Evolutionary conservation across 2,888 invertebrate species (phyloP).

Genomic region (Cheilosia scutellata): DNA sequence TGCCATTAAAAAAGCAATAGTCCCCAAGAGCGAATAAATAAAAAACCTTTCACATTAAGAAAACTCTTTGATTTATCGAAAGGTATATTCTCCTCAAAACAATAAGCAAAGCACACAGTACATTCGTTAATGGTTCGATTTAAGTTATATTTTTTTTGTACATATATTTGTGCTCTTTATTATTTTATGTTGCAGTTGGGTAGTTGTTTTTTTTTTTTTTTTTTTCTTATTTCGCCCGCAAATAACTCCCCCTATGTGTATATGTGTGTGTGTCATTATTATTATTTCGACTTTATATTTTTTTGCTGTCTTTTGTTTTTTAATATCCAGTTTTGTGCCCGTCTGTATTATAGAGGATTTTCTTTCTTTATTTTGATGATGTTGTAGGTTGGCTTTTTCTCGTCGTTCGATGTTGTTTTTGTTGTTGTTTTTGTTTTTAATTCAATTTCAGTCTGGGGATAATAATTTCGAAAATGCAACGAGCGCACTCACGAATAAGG

Average conservation of each 20-base stretch:
- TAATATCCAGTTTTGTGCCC: slow-evolving; percentile 57
- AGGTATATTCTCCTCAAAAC: slow-evolving; percentile 29
- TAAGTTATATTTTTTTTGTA: slow-evolving; percentile 44
- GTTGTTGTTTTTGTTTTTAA: slow-evolving; percentile 70
- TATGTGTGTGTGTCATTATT: slow-evolving; percentile 60
- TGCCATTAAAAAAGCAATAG: slow-evolving; percentile 18
- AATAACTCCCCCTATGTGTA: slow-evolving; percentile 43
- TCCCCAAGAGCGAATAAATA: slow-evolving; percentile 7
- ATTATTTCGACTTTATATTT: slow-evolving; percentile 18
- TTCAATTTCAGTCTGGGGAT: slow-evolving; percentile 75
- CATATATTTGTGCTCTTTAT: slow-evolving; percentile 65
- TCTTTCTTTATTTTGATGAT: slow-evolving; percentile 70
- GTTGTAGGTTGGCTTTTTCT: slow-evolving; percentile 63
- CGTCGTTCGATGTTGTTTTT: slow-evolving; percentile 48
- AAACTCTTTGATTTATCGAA: slow-evolving; percentile 61
- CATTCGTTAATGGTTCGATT: slow-evolving; percentile 61
- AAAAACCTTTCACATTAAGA: slow-evolving; percentile 37
- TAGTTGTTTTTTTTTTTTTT: slow-evolving; percentile 55
- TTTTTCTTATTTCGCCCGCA: slow-evolving; percentile 42
- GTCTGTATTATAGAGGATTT: slow-evolving; percentile 45
- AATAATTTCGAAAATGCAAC: slow-evolving; percentile 75
- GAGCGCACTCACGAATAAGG: slow-evolving; percentile 77
- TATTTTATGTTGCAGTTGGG: slow-evolving; percentile 53
- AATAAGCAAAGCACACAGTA: slow-evolving; percentile 13
- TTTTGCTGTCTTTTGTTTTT: slow-evolving; percentile 28